Evolutionary conservation across 2,888 invertebrate species (phyloP).

Genomic region (Cerastoderma edule): DNA sequence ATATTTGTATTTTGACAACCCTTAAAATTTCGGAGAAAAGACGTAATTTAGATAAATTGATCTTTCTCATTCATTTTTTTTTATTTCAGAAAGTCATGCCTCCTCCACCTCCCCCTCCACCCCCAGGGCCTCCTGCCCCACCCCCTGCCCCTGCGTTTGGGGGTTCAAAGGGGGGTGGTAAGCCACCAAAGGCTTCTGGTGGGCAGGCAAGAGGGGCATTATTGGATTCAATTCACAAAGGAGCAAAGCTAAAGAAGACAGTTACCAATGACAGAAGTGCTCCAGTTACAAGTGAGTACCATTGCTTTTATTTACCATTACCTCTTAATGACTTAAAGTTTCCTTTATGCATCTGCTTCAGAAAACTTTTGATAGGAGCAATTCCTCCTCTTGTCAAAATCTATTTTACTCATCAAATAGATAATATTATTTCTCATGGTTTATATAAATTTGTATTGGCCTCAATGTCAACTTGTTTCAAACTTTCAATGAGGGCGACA

Average conservation of each 20-base stretch:
- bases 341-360: too few species aligned
- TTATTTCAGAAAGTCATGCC: slow-evolving; percentile 41
- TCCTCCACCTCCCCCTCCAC: slow-evolving; percentile 64
- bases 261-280: slow-evolving; percentile 96
- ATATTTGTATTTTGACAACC: too few species aligned
- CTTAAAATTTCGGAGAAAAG: neutral
- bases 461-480: neutral
- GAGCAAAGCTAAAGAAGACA: slow-evolving; percentile 92
- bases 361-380: too few species aligned
- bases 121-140: slow-evolving; percentile 56
- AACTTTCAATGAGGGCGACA: neutral
- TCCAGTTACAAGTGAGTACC: slow-evolving; percentile 88
- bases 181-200: slow-evolving; percentile 82
- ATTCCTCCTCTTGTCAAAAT: too few species aligned
- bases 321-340: too few species aligned
- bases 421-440: too few species aligned
- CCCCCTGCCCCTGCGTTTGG: slow-evolving; percentile 42
- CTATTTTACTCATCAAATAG: neutral
- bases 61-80: neutral
- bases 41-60: neutral
- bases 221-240: slow-evolving; percentile 92
- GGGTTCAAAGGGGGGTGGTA: slow-evolving; percentile 34
- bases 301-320: neutral
- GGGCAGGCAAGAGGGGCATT: slow-evolving; percentile 88
- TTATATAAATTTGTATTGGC: neutral